Conservation (phyloP, 2,797 vertebrate species). For the Tapirus indicus region DNA sequence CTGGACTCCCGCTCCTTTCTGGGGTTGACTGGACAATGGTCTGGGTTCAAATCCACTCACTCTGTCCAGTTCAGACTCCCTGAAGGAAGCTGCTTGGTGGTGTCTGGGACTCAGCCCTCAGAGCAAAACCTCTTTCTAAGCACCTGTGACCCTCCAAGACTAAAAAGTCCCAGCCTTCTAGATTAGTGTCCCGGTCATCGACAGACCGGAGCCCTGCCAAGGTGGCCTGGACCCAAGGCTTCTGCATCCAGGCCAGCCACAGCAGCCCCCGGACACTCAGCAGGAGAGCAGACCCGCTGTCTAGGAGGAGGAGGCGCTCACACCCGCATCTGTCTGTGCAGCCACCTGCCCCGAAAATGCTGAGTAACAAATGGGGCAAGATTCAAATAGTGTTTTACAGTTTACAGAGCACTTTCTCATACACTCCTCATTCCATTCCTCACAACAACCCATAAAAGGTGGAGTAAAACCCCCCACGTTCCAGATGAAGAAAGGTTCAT, state of each 20-base stretch:
- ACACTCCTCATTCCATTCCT: background rate
- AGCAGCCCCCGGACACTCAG: rapidly evolving
- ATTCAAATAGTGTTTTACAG: background rate
- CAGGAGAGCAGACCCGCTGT: background rate
- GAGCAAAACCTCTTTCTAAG: background rate
- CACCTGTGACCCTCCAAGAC: background rate
- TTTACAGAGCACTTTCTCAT: background rate
- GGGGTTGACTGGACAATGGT: background rate
- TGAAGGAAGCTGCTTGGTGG: background rate
- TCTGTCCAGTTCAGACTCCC: background rate
- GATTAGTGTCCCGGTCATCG: background rate
- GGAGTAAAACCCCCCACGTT: background rate
- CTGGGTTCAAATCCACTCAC: background rate
- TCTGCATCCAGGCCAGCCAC: background rate
- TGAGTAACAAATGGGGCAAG: background rate
- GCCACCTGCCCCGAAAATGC: rapidly evolving
- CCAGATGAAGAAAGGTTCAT: background rate
- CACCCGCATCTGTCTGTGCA: background rate
- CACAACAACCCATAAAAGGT: background rate
- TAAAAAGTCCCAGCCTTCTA: background rate
- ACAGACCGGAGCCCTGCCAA: background rate
- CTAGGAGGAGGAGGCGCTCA: background rate
- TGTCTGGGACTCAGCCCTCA: background rate
- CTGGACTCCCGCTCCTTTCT: background rate
- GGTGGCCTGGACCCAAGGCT: background rate